Conservation (phyloP, 2,113 vertebrate genomes). For the Zootoca vivipara region DNA sequence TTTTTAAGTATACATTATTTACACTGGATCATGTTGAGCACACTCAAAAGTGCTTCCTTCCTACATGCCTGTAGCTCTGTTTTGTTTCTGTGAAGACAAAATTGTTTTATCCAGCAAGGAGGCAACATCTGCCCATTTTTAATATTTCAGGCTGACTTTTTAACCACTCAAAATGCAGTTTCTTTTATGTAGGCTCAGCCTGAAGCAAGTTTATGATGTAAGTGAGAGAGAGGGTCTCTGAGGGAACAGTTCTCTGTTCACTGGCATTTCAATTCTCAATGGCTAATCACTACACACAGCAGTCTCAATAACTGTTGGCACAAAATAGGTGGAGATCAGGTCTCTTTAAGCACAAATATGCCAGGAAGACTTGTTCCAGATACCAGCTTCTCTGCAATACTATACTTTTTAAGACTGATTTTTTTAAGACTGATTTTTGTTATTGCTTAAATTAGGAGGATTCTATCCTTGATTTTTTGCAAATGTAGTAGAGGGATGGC, state of each 20-base stretch:
- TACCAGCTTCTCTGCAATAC: conserved; percentile 25
- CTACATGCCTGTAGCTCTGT: conserved; percentile 48
- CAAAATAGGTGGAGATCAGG: conserved; percentile 86
- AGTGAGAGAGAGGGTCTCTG: conserved; percentile 72
- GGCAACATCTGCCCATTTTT: conserved; percentile 66
- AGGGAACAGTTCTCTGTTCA: conserved; percentile 63
- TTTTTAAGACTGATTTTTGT: neutral
- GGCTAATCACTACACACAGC: conserved; percentile 70
- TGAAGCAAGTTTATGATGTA: conserved; percentile 79
- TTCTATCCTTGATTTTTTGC: conserved; percentile 1
- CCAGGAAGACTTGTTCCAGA: conserved; percentile 75
- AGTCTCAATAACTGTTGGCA: conserved; percentile 85
- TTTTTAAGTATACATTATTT: conserved; percentile 6
- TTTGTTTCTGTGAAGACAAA: conserved; percentile 64
- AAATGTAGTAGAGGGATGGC: fast-evolving
- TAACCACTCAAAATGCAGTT: conserved; percentile 77
- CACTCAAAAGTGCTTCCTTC: conserved; percentile 42
- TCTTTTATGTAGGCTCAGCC: conserved; percentile 77
- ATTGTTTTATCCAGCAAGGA: conserved; percentile 62
- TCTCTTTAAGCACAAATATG: conserved; percentile 87
- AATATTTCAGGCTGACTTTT: conserved; percentile 67
- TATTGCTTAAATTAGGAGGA: neutral
- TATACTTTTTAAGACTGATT: conserved; percentile 18
- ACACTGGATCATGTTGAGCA: conserved; percentile 6
- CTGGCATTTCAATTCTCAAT: conserved; percentile 34